Conservation (phyloP, 2,113 vertebrate species). For the Bubalus kerabau region DNA sequence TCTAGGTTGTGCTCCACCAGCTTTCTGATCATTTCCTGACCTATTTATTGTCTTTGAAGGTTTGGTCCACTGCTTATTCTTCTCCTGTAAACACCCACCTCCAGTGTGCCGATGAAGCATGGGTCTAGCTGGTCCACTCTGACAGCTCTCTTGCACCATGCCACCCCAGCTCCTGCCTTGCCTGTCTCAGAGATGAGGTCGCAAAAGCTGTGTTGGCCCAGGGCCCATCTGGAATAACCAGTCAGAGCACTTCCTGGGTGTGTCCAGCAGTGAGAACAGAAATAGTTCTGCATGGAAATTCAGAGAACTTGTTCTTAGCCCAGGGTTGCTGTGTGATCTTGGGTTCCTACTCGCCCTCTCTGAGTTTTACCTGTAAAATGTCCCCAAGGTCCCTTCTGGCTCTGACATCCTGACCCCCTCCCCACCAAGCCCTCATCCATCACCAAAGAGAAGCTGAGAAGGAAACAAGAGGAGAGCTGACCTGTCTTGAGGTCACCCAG, state of each 20-base stretch:
- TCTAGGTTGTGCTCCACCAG: background rate
- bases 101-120: background rate
- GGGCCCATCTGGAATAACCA: background rate
- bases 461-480: background rate
- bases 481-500: background rate
- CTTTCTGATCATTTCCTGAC: background rate
- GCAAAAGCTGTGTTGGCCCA: background rate
- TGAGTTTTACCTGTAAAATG: background rate
- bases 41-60: background rate
- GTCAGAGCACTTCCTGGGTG: background rate
- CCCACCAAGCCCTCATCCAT: background rate
- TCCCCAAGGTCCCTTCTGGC: background rate
- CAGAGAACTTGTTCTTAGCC: background rate
- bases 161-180: background rate
- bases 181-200: background rate
- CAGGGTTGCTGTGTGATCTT: background rate
- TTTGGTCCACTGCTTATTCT: background rate
- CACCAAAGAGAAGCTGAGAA: background rate
- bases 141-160: background rate
- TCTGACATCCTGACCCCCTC: background rate
- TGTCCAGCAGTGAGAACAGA: background rate
- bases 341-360: background rate
- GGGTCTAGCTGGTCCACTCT: background rate
- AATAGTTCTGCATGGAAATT: background rate
- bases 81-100: background rate